Percentiles rank a stretch among this genome's conserved stretches.
phyloP scores from a whole-genome alignment of 2,113 vertebrate genomes.

The Lasiurus cinereus region DNA sequence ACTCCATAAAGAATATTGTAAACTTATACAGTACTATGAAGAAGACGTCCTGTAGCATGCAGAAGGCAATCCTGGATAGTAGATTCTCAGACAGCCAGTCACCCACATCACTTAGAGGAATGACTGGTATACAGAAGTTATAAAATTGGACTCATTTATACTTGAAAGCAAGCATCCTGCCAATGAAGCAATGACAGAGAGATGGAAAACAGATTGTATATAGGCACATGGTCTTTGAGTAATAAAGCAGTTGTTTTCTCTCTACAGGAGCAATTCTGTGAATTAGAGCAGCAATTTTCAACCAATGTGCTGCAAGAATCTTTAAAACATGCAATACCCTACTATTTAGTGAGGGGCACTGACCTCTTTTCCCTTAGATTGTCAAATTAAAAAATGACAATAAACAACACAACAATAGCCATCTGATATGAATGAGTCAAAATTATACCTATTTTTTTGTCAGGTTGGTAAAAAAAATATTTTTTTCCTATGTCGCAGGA shows the following conservation, averaged over 20 bases:
- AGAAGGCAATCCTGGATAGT: background rate
- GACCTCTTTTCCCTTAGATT: background rate
- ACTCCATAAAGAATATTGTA: background rate
- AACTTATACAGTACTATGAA: background rate
- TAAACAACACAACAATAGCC: too few relatives aligned
- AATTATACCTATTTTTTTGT: too few relatives aligned
- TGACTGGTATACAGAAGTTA: background rate
- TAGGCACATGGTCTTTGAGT: background rate
- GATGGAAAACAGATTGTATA: background rate
- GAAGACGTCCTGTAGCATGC: background rate
- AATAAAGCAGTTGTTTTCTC: constrained; percentile 40
- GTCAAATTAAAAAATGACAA: background rate
- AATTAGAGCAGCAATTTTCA: constrained; percentile 11
- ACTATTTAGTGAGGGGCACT: background rate
- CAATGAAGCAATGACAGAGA: constrained; percentile 20
- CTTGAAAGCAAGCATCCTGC: constrained; percentile 3
- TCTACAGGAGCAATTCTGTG: constrained; percentile 23
- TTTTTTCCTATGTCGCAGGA: background rate
- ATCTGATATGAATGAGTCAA: too few relatives aligned
- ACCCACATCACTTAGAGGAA: background rate
- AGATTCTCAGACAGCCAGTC: constrained; percentile 30
- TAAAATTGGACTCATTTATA: constrained; percentile 30
- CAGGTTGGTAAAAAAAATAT: too few relatives aligned
- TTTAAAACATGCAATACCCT: background rate
- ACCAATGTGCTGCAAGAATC: background rate